Evolutionary conservation across 2,888 invertebrate genomes (phyloP), one percentile per base, ranked within the genome.

Genomic region (Drosophila quinaria): DNA sequence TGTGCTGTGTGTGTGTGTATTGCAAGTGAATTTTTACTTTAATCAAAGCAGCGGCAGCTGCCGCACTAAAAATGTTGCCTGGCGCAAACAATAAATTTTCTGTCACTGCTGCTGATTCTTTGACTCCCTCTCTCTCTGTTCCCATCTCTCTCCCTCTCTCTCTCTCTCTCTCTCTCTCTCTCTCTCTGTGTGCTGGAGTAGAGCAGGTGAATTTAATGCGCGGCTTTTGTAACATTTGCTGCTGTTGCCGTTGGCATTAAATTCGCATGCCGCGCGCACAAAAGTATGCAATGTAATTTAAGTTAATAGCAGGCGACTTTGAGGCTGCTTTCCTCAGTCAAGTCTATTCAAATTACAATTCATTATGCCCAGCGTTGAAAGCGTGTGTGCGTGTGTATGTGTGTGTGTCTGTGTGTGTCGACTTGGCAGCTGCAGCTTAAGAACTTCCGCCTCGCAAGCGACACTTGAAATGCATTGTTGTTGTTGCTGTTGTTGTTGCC

Each of bases 291-390:
- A 76, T 69, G 80, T 82, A 85, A 82, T 85, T 87, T 82, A 77
- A 87, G 86, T 85, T 86, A 85, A 85, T 87, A 87, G 78, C 86
- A 62, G 65, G 63, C 65, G 79, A 78, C 61, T 74, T 74, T 70
- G 74, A 66, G 71, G 58, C 70, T 78, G 49, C 13, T 33, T 42
- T 22, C 19, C 42, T 25, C 59, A 19, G 37, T 29, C 66, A 65
- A 72, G 80, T 80, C 77, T 85, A 68, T 70, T 85, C 77, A 87
- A 80, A 87, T 87, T 82, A 87, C 86, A 85, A 87, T 85, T 85
- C 86, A 81, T 87, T 84, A 80, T 82, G 75, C 59, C 65, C 33
- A 84, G 66, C 72, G 73, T 52, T 64, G 46, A 71, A 66, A 64
- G 71, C 56, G 50, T 41, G 61, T 56, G 59, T 44, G 42, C 54